phyloP scores from a whole-genome alignment of 2,888 invertebrate genomes.

The Acanthosepion pharaonis region DNA sequence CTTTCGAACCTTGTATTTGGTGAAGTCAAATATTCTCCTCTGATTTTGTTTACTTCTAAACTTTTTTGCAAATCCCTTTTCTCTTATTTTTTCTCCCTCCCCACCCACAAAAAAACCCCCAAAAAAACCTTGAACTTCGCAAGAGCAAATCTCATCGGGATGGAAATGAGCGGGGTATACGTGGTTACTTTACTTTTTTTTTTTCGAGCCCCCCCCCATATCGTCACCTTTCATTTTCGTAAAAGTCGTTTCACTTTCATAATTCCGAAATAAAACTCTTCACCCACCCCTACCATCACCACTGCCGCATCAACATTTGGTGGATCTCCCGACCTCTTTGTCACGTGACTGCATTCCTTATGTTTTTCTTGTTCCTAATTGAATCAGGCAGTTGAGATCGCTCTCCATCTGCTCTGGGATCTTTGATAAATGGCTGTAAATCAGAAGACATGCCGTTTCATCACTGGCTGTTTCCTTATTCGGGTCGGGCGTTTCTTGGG shows the following conservation, averaged over 20 bases:
- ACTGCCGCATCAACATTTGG: neutral
- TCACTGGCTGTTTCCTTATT: neutral
- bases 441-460: neutral
- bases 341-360: constrained; percentile 14
- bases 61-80: too few species aligned
- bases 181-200: neutral
- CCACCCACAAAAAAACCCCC: too few species aligned
- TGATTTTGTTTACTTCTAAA: too few species aligned
- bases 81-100: too few species aligned
- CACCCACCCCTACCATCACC: neutral
- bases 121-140: too few species aligned
- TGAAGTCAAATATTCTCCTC: too few species aligned
- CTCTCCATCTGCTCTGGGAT: neutral
- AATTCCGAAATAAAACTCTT: too few species aligned
- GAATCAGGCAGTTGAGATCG: neutral
- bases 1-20: too few species aligned
- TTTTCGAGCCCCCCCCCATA: neutral
- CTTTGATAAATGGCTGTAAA: neutral
- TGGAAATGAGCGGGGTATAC: neutral
- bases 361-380: neutral
- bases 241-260: too few species aligned
- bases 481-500: too few species aligned
- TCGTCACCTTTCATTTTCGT: too few species aligned
- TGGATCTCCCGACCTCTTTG: neutral
- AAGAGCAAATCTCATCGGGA: too few species aligned